Conservation (phyloP, 2,888 invertebrate genomes). For the Cephalotes varians region DNA sequence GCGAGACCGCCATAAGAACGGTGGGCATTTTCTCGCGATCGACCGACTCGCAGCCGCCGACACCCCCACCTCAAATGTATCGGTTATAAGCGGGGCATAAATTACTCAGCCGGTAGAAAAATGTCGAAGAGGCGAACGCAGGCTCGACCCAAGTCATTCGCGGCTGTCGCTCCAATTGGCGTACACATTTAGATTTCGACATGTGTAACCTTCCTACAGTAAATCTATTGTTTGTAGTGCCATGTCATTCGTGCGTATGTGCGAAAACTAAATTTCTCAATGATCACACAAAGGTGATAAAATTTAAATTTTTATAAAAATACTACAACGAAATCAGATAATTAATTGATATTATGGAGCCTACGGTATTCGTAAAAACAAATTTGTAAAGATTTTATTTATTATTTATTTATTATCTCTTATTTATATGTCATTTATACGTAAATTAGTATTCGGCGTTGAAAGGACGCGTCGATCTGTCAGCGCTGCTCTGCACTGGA, state of each 20-base stretch:
- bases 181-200: neutral
- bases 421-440: neutral
- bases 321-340: neutral
- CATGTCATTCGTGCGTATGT: neutral
- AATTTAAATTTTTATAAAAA: neutral
- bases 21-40: constrained; percentile 59
- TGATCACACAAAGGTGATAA: neutral
- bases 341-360: neutral
- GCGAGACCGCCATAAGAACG: constrained; percentile 47
- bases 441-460: constrained; percentile 15
- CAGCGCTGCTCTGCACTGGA: neutral
- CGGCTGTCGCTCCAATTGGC: constrained; percentile 32
- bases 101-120: constrained; percentile 51
- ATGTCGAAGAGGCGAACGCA: constrained; percentile 39
- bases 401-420: no score
- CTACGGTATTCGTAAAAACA: neutral
- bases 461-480: constrained; percentile 11
- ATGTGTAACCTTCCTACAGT: neutral
- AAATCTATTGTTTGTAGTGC: constrained; percentile 1
- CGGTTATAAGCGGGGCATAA: constrained; percentile 63
- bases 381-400: neutral
- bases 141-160: constrained; percentile 40
- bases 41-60: constrained; percentile 53
- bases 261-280: neutral
- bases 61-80: constrained; percentile 28